Base-by-base conservation (phyloP, 2,888 invertebrate genomes). In the Syrphus vitripennis region DNA sequence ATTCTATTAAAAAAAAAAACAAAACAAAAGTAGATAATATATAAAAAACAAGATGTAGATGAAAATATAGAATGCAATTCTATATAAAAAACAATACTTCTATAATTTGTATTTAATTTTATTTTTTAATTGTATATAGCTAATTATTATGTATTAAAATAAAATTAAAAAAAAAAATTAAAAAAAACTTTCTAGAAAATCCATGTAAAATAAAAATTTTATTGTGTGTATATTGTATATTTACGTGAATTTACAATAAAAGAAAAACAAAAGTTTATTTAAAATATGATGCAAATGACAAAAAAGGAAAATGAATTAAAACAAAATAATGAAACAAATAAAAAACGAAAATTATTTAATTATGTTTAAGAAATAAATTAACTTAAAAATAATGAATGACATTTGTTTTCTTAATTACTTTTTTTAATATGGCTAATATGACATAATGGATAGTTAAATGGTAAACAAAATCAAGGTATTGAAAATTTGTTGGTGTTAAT, bases 211-310 rank as follows among this genome's bases (percentile, higher is more conserved):
- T 67, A 71, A 80, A 74, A 55, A 42, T 65, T 78, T 50, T 59
- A 82, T 75, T 86, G 70, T 82, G 74, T 82, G 86, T 86, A 84
- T 31, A 86, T 86, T 86, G 86, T 86, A 86, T 86, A 77, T 80
- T 86, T 86, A 86, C 81, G 86, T 81, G 86, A 86, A 82, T 78
- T 82, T 86, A 81, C 84, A 84, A 84, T 86, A 86, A 83, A 81
- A 71, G n/a, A 78, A 50, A 74, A 67, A 63, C 26, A 75, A 69
- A 34, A 70, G 74, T 86, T 82, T 78, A 86, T 86, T 86, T 86
- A 78, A 63, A 81, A 50, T 45, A 74, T 76, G 67, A 76, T 40
- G 74, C 70, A 69, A 83, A 59, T 71, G 70, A 42, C 14, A 50
- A 48, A 29, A 65, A 24, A 19, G 16, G 21, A 40, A 12, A 67